A percentile compares a stretch with the other conserved stretches of the same genome.
These are phyloP conservation scores for Mola mola DNA, from an alignment of 2,113 vertebrate genomes.

Conservation along the genomic window DNA sequence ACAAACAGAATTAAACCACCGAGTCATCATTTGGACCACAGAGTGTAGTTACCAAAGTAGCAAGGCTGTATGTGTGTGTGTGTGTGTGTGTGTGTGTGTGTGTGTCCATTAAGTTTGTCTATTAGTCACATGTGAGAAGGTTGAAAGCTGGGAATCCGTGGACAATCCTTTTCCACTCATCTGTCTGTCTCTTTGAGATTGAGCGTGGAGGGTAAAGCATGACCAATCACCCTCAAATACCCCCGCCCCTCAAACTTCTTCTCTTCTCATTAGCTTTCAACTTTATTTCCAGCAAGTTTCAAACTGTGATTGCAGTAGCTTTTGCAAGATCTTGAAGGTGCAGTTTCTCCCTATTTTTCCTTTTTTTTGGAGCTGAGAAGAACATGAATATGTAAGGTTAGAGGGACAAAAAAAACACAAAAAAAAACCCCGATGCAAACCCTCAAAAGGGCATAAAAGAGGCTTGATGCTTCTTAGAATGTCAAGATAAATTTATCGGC, in stretches of 20 bases:
- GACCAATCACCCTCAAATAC: slow-evolving; percentile 55
- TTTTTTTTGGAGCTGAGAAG: too few species aligned
- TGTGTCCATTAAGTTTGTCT: too few species aligned
- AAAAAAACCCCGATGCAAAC: slow-evolving; percentile 39
- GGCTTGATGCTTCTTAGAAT: slow-evolving; percentile 47
- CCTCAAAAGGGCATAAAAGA: slow-evolving; percentile 38
- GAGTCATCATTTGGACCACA: slow-evolving; percentile 62
- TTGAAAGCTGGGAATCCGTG: slow-evolving; percentile 25
- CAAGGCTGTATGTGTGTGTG: slow-evolving; percentile 24
- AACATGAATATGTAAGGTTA: slow-evolving; percentile 6
- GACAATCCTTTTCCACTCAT: slow-evolving; percentile 51
- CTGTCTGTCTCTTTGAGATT: slow-evolving; percentile 48
- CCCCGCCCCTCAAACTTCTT: slow-evolving; percentile 25
- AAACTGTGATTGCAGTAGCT: slow-evolving; percentile 52
- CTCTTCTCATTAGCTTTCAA: slow-evolving; percentile 1
- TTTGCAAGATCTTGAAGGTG: too few species aligned
- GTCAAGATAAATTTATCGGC: slow-evolving; percentile 57
- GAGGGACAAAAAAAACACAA: slow-evolving; percentile 35
- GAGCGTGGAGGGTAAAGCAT: slow-evolving; percentile 35
- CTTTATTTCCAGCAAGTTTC: slow-evolving; percentile 2
- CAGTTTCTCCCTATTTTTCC: slow-evolving; percentile 19
- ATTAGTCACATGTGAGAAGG: slow-evolving; percentile 20
- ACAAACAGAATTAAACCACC: slow-evolving; percentile 69
- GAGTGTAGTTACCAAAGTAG: slow-evolving; percentile 56
- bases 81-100: slow-evolving; percentile 26